Conservation (phyloP, 2,113 vertebrate genomes). For the Cisticola juncidis region DNA sequence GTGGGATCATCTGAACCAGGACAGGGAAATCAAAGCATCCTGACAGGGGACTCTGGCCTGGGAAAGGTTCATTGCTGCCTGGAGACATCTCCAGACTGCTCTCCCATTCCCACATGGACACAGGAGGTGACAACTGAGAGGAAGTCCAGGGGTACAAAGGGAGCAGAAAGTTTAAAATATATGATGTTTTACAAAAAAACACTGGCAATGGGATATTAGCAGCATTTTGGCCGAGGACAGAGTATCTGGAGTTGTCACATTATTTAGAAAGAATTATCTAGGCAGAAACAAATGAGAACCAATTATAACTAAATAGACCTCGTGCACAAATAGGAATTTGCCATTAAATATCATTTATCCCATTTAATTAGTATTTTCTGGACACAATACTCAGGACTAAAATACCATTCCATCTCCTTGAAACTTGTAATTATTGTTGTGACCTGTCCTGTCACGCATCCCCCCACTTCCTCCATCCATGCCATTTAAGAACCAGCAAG, state of each 20-base stretch:
- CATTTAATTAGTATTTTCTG: constrained; percentile 81
- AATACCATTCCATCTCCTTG: constrained; percentile 71
- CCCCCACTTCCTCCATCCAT: constrained; percentile 60
- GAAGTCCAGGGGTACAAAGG: not conserved
- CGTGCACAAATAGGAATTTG: constrained; percentile 71
- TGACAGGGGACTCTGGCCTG: not conserved
- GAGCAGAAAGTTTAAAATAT: not conserved
- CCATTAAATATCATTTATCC: constrained; percentile 81
- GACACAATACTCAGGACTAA: constrained; percentile 76
- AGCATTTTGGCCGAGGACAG: constrained; percentile 6
- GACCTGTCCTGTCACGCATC: constrained; percentile 57
- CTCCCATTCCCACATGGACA: accelerated
- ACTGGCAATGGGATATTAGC: not conserved
- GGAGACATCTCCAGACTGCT: not conserved
- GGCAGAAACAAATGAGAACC: constrained; percentile 75
- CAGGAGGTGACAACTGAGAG: not conserved
- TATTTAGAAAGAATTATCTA: constrained; percentile 49
- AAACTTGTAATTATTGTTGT: constrained; percentile 77
- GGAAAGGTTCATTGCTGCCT: not conserved
- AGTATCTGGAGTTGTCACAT: constrained; percentile 44
- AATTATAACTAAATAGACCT: constrained; percentile 74
- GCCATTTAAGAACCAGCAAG: constrained; percentile 70
- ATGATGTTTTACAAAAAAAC: not conserved
- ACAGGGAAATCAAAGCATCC: not conserved
- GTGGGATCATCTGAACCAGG: not conserved